phyloP scores from a whole-genome alignment of 2,888 invertebrate genomes.

The Norana najaformis region DNA sequence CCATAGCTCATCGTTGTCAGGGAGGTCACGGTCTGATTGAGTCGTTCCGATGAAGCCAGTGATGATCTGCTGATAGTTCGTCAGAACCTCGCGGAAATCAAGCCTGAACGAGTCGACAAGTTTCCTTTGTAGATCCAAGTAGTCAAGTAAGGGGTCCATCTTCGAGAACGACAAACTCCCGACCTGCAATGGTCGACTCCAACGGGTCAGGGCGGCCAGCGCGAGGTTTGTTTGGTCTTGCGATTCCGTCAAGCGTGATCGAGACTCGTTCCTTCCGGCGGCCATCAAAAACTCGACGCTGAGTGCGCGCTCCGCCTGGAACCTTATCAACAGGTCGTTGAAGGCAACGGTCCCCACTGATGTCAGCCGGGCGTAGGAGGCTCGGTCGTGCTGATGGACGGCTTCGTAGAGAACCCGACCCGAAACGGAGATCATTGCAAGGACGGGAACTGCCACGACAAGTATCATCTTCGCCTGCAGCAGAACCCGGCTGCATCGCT shows the following conservation, averaged over 20 bases:
- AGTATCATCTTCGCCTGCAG: slow-evolving; percentile 29
- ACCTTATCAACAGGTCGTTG: not conserved
- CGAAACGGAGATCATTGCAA: slow-evolving; percentile 23
- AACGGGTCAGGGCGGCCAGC: not conserved
- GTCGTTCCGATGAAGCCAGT: not conserved
- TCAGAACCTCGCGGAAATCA: not conserved
- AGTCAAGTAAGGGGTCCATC: not conserved
- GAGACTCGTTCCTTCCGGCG: not conserved
- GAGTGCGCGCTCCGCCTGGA: not conserved
- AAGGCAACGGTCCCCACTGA: not conserved
- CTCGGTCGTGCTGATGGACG: not conserved
- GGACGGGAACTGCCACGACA: slow-evolving; percentile 29
- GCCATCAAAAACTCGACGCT: not conserved
- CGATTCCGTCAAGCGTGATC: not conserved
- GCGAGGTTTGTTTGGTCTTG: not conserved
- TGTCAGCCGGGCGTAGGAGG: not conserved
- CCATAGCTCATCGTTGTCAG: slow-evolving; percentile 18
- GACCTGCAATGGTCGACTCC: not conserved
- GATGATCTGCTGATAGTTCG: not conserved
- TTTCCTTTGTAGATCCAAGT: not conserved
- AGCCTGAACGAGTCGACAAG: not conserved
- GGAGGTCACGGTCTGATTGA: not conserved
- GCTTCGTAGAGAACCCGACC: slow-evolving; percentile 14
- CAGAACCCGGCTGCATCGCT: not conserved
- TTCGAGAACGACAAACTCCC: not conserved